A percentile compares a stretch with the other conserved stretches of the same genome.
Evolutionary conservation across 2,888 invertebrate genomes (phyloP).

Genomic region (Galerucella pusilla): DNA sequence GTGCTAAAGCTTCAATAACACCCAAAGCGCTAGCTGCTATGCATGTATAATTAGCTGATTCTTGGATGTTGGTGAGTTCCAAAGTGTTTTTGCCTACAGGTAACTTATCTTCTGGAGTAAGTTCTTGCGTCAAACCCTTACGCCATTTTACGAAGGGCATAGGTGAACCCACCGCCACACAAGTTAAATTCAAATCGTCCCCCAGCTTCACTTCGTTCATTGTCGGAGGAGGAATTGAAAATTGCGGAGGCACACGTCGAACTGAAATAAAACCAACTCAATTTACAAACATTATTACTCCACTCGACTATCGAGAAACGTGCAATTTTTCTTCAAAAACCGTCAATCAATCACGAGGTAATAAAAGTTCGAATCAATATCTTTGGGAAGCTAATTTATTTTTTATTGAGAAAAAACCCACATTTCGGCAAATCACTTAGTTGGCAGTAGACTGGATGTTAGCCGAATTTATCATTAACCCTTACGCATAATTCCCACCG

Average conservation of each 20-base stretch:
- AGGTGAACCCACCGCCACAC: constrained; percentile 97
- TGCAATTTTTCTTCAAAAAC: too few species aligned
- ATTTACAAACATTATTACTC: neutral
- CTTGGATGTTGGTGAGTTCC: constrained; percentile 85
- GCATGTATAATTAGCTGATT: constrained; percentile 97
- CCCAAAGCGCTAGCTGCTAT: constrained; percentile 95
- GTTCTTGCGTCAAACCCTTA: constrained; percentile 84
- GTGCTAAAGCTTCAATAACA: constrained; percentile 86
- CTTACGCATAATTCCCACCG: neutral
- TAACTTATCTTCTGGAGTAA: constrained; percentile 89
- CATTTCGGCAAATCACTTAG: neutral
- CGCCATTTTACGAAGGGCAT: constrained; percentile 98
- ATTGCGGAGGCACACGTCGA: constrained; percentile 93
- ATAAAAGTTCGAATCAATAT: neutral
- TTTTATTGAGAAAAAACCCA: neutral
- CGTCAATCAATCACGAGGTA: neutral
- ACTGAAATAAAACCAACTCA: constrained; percentile 70
- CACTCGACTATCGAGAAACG: too few species aligned
- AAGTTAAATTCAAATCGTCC: constrained; percentile 90
- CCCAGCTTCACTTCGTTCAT: constrained; percentile 92
- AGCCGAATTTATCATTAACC: neutral
- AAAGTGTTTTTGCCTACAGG: constrained; percentile 89
- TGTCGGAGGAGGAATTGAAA: constrained; percentile 90
- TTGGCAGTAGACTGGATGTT: neutral
- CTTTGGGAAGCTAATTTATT: neutral